Conservation (phyloP, 2,888 invertebrate genomes). For the Synanthedon myopaeformis region DNA sequence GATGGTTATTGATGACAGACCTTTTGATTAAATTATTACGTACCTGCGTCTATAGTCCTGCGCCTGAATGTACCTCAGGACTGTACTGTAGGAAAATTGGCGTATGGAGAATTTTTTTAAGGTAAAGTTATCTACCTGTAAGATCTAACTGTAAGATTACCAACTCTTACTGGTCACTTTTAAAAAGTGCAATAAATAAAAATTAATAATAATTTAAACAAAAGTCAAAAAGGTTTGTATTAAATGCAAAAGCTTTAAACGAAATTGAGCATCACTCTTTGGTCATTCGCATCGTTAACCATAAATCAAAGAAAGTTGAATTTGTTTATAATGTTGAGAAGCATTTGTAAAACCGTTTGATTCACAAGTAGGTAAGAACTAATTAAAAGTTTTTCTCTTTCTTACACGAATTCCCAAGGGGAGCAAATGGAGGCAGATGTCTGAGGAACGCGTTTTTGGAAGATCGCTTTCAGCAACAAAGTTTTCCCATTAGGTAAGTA, state of each 20-base stretch:
- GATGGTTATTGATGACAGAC: too few relatives aligned
- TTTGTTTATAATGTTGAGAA: constrained; percentile 1
- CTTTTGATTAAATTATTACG: too few relatives aligned
- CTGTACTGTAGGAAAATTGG: too few relatives aligned
- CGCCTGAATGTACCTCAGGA: too few relatives aligned
- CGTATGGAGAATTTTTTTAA: too few relatives aligned
- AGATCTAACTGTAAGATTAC: too few relatives aligned
- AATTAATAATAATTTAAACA: too few relatives aligned
- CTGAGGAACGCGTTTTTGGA: constrained; percentile 13
- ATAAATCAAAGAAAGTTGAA: constrained; percentile 5
- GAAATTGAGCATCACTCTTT: not conserved
- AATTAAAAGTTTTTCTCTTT: constrained; percentile 20
- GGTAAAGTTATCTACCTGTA: too few relatives aligned
- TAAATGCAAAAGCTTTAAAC: not conserved
- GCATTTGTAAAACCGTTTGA: constrained; percentile 2
- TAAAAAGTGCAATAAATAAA: too few relatives aligned
- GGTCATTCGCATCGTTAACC: not conserved
- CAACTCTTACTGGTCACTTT: too few relatives aligned
- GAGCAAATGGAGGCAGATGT: constrained; percentile 11
- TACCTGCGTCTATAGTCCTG: too few relatives aligned
- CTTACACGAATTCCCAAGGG: constrained; percentile 1
- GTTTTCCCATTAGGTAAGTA: constrained; percentile 14
- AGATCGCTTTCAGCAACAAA: constrained; percentile 14
- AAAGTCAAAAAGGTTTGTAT: too few relatives aligned
- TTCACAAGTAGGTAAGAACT: constrained; percentile 16